Evolutionary conservation across 2,797 vertebrate genomes (phyloP).

Genomic region (Coregonus suidteri): DNA sequence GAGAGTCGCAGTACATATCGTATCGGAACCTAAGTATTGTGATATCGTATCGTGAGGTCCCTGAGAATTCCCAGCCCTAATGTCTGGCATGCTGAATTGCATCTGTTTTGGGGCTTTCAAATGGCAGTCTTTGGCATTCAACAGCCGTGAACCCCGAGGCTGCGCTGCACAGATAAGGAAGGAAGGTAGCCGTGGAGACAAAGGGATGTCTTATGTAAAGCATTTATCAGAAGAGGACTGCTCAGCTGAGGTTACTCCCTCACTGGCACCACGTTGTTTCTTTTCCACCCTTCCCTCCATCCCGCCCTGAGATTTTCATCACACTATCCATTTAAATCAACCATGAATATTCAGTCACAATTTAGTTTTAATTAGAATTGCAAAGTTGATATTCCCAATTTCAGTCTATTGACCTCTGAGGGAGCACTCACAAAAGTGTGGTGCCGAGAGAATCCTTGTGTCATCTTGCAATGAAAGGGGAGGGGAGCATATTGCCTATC

Average conservation of each 20-base stretch:
- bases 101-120: conserved; percentile 1
- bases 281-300: not conserved
- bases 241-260: not conserved
- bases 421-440: not conserved
- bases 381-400: conserved; percentile 45
- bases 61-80: too few relatives aligned
- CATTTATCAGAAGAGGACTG: not conserved
- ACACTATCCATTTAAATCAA: conserved; percentile 12
- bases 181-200: conserved; percentile 12
- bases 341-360: conserved; percentile 31
- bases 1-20: too few relatives aligned
- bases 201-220: conserved; percentile 21
- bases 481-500: not conserved
- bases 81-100: too few relatives aligned
- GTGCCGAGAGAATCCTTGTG: conserved; percentile 16
- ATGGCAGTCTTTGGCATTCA: conserved; percentile 20
- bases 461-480: conserved; percentile 11
- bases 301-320: conserved; percentile 9
- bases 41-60: not conserved
- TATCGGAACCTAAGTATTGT: not conserved
- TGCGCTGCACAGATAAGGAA: conserved; percentile 12
- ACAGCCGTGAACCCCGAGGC: conserved; percentile 5
- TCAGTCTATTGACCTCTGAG: conserved; percentile 47
- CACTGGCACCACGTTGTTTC: not conserved
- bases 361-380: conserved; percentile 54